Evolutionary conservation across 2,113 vertebrate genomes (phyloP).

Genomic region (Coturnix japonica): DNA sequence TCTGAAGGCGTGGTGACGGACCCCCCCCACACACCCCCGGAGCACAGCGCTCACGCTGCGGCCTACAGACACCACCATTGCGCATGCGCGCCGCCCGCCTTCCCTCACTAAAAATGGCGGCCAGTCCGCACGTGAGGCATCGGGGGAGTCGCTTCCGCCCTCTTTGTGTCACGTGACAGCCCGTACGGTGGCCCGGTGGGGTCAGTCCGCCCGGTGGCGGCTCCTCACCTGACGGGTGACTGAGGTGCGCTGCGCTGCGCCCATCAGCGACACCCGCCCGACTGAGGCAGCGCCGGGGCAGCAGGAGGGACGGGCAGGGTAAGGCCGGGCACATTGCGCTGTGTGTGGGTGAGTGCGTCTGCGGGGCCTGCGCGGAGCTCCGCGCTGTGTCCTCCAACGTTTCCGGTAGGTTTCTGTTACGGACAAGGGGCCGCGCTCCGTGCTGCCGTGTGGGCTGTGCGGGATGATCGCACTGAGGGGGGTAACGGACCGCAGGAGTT

Average conservation of each 20-base stretch:
- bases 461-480: too few species aligned
- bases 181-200: slow-evolving; percentile 31
- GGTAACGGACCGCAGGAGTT: too few species aligned
- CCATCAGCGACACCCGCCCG: background rate
- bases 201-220: background rate
- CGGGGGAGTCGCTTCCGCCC: background rate
- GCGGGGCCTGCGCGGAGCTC: background rate
- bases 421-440: too few species aligned
- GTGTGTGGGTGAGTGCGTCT: slow-evolving; percentile 32
- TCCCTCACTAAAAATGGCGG: background rate
- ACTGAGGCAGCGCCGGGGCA: background rate
- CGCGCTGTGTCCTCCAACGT: too few species aligned
- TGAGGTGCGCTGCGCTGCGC: background rate
- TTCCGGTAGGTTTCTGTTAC: too few species aligned
- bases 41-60: too few species aligned
- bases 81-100: background rate
- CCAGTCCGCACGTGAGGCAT: rapidly evolving
- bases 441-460: too few species aligned
- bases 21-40: too few species aligned
- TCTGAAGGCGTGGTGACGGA: too few species aligned
- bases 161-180: background rate
- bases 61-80: rapidly evolving
- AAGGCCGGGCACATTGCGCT: background rate
- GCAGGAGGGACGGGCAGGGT: background rate
- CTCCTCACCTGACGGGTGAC: background rate